Evolutionary conservation across 2,888 invertebrate species (phyloP).

Genomic region (Unio delphinus): DNA sequence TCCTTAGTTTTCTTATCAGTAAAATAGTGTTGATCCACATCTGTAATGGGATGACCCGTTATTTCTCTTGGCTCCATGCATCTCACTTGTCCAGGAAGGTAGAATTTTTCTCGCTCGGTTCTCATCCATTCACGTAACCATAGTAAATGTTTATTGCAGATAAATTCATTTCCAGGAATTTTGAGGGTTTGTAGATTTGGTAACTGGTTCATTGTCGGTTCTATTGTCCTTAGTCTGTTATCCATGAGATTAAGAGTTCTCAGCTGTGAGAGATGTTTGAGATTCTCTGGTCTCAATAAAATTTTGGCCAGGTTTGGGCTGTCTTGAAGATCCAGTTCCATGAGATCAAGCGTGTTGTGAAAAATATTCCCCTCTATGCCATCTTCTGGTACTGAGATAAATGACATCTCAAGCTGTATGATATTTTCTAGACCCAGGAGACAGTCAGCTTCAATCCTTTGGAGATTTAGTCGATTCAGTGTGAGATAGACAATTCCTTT

Average conservation of each 20-base stretch:
- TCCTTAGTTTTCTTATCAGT: conserved; percentile 3
- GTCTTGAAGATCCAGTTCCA: conserved; percentile 35
- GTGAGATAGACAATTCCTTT: conserved; percentile 37
- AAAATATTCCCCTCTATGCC: conserved; percentile 48
- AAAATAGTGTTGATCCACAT: conserved; percentile 6
- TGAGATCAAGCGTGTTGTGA: conserved; percentile 31
- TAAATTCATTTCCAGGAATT: conserved; percentile 84
- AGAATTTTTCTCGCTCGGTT: conserved; percentile 29
- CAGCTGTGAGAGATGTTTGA: conserved; percentile 31
- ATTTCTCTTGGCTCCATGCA: conserved; percentile 39
- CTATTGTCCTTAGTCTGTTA: conserved; percentile 39
- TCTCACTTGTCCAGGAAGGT: conserved; percentile 21
- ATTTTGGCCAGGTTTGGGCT: conserved; percentile 47
- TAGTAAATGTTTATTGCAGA: conserved; percentile 85
- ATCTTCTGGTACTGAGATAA: conserved; percentile 22
- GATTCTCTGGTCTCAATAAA: conserved; percentile 25
- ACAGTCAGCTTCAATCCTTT: conserved; percentile 34
- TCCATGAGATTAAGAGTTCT: conserved; percentile 44
- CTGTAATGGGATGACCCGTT: conserved; percentile 28
- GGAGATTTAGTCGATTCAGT: conserved; percentile 47
- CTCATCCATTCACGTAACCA: conserved; percentile 78
- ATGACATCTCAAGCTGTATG: conserved; percentile 39
- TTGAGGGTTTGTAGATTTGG: conserved; percentile 65
- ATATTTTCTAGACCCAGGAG: conserved; percentile 44
- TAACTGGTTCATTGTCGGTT: conserved; percentile 26